Base-by-base conservation (phyloP, 1,140 invertebrate genomes). In the Drosophila orena region DNA sequence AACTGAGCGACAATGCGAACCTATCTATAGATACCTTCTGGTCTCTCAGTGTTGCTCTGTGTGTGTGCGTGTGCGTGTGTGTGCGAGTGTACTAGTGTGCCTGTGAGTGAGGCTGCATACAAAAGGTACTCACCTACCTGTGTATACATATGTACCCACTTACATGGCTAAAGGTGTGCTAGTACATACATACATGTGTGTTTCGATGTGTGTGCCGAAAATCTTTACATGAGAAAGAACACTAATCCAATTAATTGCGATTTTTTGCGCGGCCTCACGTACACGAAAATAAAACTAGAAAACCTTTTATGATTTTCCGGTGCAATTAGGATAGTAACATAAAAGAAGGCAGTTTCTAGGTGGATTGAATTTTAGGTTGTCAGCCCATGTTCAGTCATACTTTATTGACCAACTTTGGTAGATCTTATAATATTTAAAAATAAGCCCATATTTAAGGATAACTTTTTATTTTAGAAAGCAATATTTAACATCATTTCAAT, bases 81-180 rank as follows among this genome's bases (percentile, higher is more conserved):
- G 34, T 34, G 27, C n/a, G 27, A 4, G 37, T 61, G 22, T 47
- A n/a, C n/a, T n/a, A n/a, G 0, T 2, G 11, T 60, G 50, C 11
- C n/a, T n/a, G 64, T 43, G 35, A 56, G 62, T 54, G 52, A 69
- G 35, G 64, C 68, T 70, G 44, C 44, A 71, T 38, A 40, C 38
- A 49, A 54, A 20, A 58, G 14, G 20, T 43, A 38, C 24, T 49
- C 10, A 35, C 27, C 27, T 34, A 17, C 24, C 14, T 37, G 42
- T 22, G 35, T 34, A 56, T 43, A 43, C 8, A 4, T 44, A 27
- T 44, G 14, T 59, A 70, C 3, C 22, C 30, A 30, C 30, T 30
- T 43, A 37, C 40, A 14, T 52, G 37, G n/a, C n/a, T 40, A 30
- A 50, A 56, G 55, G 35, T 55, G 34, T 71, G 50, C 20, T 30